Base-by-base conservation (phyloP, 2,888 invertebrate species). In the Zeuzera pyrina region DNA sequence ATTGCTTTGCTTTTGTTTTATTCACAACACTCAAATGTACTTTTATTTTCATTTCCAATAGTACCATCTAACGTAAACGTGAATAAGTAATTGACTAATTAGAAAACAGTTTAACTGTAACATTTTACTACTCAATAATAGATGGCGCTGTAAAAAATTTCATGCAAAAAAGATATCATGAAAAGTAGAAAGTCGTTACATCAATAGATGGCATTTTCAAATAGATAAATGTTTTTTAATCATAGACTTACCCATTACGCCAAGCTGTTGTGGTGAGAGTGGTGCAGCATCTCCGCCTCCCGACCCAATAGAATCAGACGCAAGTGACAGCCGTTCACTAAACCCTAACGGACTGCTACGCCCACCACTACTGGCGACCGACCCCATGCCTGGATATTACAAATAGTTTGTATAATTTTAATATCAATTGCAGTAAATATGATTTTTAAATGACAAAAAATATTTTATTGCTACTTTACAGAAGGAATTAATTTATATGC, bases 251-350 rank as follows among this genome's bases (percentile, higher is more conserved):
- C 93, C 95, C 88, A 95, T 91, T 15, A 94, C 92, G 36, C 95
- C 95, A 15, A 95, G 85, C 52, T 95, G 94, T 59, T 94, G 93
- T 1, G 95, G 93, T 2, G 93, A 92, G 19, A 95, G 84, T 39
- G 88, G 88, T 1, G 88, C 84, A 19, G 88, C 87, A 42, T 86
- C 86, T 25, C 85, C 86, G 7, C 83, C 81, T 3, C 73, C 81
- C 2, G 83, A 84, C 1, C 87, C 86, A 33, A 89, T 74, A 22
- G 90, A 90, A 1, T 89, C 89, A 0, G 90, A 90, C 1, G 90
- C 89, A 39, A 90, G 51, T 0, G 91, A 91, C 24, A 88, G 63
- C 6, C 89, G 85, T 57, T 91, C 91, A 43, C 89, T 89, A 32
- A 87, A 85, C 12, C 79, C 85, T 11, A 81, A 64, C 1, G 88